Percentiles rank a stretch among this genome's conserved stretches.
phyloP scores from a whole-genome alignment of 2,113 vertebrate genomes.

The Rana temporaria region DNA sequence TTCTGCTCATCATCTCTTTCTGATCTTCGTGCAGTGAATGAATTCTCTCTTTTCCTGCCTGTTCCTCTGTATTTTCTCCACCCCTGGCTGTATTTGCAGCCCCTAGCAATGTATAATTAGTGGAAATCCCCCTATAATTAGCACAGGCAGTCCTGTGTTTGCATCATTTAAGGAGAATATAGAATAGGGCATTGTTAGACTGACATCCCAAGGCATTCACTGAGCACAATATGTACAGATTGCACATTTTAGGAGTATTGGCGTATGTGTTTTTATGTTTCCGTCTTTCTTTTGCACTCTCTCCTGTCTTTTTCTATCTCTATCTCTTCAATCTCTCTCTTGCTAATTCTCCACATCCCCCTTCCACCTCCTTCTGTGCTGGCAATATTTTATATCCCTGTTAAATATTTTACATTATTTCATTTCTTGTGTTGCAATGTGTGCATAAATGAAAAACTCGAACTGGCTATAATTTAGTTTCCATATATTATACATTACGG shows the following conservation, averaged over 20 bases:
- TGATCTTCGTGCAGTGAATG: not conserved
- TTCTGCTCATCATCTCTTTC: not conserved
- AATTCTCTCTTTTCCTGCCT: not conserved
- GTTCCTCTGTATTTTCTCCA: not conserved
- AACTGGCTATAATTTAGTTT: no score
- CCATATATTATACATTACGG: no score
- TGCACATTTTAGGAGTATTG: not conserved
- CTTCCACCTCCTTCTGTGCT: not conserved
- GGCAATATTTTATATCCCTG: not conserved
- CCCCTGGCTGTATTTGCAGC: conserved; percentile 4
- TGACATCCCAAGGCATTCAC: no score
- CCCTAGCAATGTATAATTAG: conserved; percentile 41
- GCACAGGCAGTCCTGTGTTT: conserved; percentile 21
- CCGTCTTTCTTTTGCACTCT: not conserved
- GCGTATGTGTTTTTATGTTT: not conserved
- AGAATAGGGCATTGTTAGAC: not conserved
- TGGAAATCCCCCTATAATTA: conserved; percentile 31
- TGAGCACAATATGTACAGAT: not conserved
- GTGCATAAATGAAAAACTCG: not conserved
- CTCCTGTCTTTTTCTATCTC: no score
- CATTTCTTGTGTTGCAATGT: not conserved
- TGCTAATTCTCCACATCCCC: not conserved
- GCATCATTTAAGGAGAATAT: conserved; percentile 2
- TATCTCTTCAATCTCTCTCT: not conserved
- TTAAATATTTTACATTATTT: conserved; percentile 31